Conservation (phyloP, 2,113 vertebrate species). For the Cephalopholis sonnerati region DNA sequence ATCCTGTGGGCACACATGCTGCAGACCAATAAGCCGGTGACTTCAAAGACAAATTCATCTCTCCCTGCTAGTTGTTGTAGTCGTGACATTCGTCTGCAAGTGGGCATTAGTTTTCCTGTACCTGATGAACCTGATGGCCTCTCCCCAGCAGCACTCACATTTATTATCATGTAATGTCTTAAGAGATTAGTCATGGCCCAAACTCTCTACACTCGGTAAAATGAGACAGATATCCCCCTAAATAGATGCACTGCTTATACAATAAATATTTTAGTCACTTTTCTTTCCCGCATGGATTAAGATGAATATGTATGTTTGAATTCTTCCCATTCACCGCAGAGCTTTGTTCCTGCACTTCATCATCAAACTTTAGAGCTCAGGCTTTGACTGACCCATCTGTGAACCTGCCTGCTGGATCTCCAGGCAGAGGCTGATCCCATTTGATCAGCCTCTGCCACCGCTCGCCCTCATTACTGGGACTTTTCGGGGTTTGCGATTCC, state of each 20-base stretch:
- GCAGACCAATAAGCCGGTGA: conserved; percentile 35
- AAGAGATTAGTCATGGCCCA: conserved; percentile 57
- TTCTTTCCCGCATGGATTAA: conserved; percentile 3
- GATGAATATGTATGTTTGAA: conserved; percentile 34
- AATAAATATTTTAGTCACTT: conserved; percentile 36
- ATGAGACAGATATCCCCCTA: conserved; percentile 27
- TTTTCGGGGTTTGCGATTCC: conserved; percentile 40
- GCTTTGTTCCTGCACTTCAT: conserved; percentile 25
- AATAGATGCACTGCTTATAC: conserved; percentile 41
- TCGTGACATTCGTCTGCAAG: conserved; percentile 57
- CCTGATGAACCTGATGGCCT: conserved; percentile 71
- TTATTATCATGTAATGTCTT: conserved; percentile 53
- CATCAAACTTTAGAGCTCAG: conserved; percentile 14
- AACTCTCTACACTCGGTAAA: conserved; percentile 36
- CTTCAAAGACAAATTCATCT: conserved; percentile 66
- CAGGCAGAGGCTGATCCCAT: conserved; percentile 39
- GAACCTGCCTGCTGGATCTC: conserved; percentile 48
- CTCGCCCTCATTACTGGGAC: conserved; percentile 45
- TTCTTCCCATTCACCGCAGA: conserved; percentile 2
- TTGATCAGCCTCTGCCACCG: conserved; percentile 48
- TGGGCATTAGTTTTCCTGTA: conserved; percentile 59
- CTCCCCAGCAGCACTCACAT: conserved; percentile 43
- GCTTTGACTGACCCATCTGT: conserved; percentile 43
- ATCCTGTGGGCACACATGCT: conserved; percentile 37
- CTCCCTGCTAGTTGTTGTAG: conserved; percentile 33